Base-by-base conservation (phyloP, 1,140 invertebrate species). In the Achroia grisella region DNA sequence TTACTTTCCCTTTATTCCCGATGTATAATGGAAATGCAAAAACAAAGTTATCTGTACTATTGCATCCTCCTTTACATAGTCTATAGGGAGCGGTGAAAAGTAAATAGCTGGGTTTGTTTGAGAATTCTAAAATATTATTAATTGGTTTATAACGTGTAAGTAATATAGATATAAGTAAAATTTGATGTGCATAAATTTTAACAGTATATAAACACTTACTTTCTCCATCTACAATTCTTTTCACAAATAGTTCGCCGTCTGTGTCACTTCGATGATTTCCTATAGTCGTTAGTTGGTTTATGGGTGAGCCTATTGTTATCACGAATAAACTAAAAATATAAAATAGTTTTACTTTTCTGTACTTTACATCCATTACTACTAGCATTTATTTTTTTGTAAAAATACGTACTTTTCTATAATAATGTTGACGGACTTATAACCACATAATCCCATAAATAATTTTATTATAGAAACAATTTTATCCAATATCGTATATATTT, bases 1-100 rank as follows among this genome's bases (percentile, higher is more conserved):
- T n/a, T 6, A 56, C 17, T 1, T 43, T 44, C 1, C 45, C 63
- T 30, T 32, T 47, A 4, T 55, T 58, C 14, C 62, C 73, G 15
- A 75, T 3, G 28, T 56, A 66, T 2, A 80, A 30, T 11, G 76
- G 76, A 36, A 80, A 80, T 27, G 39, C 13, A 43, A 78, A 58
- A 8, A 34, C 28, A 17, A 62, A 62, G 14, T 66, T 65, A 3
- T 53, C 42, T 9, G 30, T 50, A 8, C 28, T 36, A 5, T 58
- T 56, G 45, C 70, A 75, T 13, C 44, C 50, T 47, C 66, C 68
- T 6, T 56, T 51, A 43, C 76, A 80, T 32, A 80, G 35, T 44
- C 46, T 65, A 56, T 64, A 75, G 8, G 76, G 76, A 23, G 76
- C 74, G 12, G 73, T 80, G 43, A 80, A 80, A 17, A 67, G 39